Evolutionary conservation across 2,113 vertebrate species (phyloP), one percentile per base, ranked within the genome.

Genomic region (Murina feae): DNA sequence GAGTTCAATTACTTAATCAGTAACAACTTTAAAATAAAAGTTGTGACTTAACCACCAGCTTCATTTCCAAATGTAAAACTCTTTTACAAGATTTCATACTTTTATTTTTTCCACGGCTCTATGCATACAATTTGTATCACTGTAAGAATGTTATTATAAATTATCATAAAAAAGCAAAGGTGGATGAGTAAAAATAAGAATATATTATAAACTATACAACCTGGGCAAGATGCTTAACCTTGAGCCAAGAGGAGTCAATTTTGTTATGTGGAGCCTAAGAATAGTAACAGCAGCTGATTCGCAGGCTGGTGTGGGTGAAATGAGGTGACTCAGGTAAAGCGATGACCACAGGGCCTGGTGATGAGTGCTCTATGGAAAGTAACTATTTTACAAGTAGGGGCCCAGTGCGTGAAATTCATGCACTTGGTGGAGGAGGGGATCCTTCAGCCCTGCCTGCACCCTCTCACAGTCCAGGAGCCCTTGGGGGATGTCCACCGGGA

Each of bases 41-140:
- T 16, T 90, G 23, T 12, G 74, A 53, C 44, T 92, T 89, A 53
- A 66, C 6, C 12, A 86, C 1, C 39, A 86, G 14, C 66, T 85
- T 85, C 85, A 82, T 89, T 47, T 74, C 47, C 28, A 92, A 90
- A 88, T 25, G 18, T 25, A 96, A 93, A 88, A 37, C n/a, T 66
- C 32, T 65, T 79, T 75, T 68, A 87, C 7, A 89, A 35, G 7
- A 80, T 84, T 66, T 66, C 44, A 72, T 30, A 66, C 9, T 65
- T 63, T n/a, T 60, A 55, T 69, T 39, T 71, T 82, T 80, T 32
- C 47, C 63, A 17, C 21, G 16, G 10, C 25, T 74, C 66, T 90
- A 68, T 10, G 14, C 49, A 65, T 25, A 71, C 14, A 39, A 71
- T 23, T 80, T 84, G 11, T 63, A 39, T 63, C 11, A 44, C 12